phyloP scores from a whole-genome alignment of 2,797 vertebrate genomes.

The Chloroceryle inda region DNA sequence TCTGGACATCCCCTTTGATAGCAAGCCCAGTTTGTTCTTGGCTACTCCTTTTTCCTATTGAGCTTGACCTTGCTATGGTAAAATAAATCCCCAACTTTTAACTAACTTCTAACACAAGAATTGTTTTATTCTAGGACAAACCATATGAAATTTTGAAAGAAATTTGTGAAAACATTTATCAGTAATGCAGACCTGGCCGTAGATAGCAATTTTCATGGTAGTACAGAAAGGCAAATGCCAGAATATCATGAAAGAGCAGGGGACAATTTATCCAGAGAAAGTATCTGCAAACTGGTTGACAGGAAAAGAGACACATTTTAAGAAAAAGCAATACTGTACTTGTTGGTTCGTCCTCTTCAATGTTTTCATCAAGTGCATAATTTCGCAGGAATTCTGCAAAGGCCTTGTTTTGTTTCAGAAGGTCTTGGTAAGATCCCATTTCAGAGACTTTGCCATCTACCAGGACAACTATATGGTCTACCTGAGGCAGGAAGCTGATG shows the following conservation, averaged over 20 bases:
- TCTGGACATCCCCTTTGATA: neutral
- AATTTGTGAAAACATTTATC: neutral
- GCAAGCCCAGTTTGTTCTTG: neutral
- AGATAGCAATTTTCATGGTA: neutral
- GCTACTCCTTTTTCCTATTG: neutral
- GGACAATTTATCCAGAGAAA: neutral
- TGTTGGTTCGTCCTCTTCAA: constrained; percentile 84
- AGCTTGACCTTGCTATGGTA: neutral
- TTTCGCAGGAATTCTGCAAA: constrained; percentile 95
- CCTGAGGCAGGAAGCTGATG: constrained; percentile 94
- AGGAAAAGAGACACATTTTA: neutral
- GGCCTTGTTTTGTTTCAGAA: constrained; percentile 88
- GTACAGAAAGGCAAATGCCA: neutral
- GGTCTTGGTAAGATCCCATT: constrained; percentile 91
- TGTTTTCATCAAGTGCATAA: constrained; percentile 86
- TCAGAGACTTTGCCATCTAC: constrained; percentile 92
- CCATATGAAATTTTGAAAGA: neutral
- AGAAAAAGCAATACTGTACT: constrained; percentile 68
- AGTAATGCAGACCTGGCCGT: neutral
- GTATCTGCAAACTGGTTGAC: neutral
- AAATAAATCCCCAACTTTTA: neutral
- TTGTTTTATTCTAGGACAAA: neutral
- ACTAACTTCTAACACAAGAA: neutral
- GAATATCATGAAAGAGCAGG: neutral
- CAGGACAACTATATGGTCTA: constrained; percentile 91